phyloP scores from a whole-genome alignment of 2,888 invertebrate genomes.

The Ctenicera cuprea region DNA sequence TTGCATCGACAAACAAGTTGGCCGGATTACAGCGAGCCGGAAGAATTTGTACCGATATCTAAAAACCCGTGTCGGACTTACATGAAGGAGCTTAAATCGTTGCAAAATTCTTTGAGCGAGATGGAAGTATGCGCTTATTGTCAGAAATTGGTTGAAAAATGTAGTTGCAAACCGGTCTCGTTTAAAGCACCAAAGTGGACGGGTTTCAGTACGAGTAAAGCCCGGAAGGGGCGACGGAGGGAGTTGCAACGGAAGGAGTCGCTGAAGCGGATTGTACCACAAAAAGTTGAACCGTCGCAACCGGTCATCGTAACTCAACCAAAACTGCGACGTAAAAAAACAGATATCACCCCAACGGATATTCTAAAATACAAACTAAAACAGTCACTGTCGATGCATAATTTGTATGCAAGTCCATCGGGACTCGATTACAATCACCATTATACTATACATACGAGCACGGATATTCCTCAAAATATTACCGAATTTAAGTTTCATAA shows the following conservation, averaged over 20 bases:
- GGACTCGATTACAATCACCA: slow-evolving; percentile 61
- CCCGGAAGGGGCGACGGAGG: slow-evolving; percentile 1
- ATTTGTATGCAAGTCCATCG: slow-evolving; percentile 60
- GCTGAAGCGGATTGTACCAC: neutral
- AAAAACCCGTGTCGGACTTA: slow-evolving; percentile 26
- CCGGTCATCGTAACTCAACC: neutral
- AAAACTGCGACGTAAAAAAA: slow-evolving; percentile 38
- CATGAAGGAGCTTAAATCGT: slow-evolving; percentile 30
- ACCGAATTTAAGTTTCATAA: slow-evolving; percentile 46
- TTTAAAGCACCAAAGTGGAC: slow-evolving; percentile 42
- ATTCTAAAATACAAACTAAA: slow-evolving; percentile 66
- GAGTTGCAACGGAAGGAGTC: slow-evolving; percentile 14
- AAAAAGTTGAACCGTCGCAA: neutral
- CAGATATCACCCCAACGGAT: slow-evolving; percentile 64
- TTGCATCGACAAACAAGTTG: slow-evolving; percentile 31
- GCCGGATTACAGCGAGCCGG: slow-evolving; percentile 23
- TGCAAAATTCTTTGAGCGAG: slow-evolving; percentile 32
- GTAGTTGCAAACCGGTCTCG: slow-evolving; percentile 33
- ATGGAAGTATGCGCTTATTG: slow-evolving; percentile 39
- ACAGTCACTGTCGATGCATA: slow-evolving; percentile 71
- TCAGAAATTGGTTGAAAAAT: slow-evolving; percentile 24
- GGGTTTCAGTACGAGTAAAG: neutral
- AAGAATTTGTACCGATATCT: slow-evolving; percentile 12
- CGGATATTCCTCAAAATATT: slow-evolving; percentile 48
- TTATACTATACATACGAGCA: slow-evolving; percentile 70